A percentile compares a stretch with the other conserved stretches of the same genome.
Conservation (phyloP, 2,797 vertebrate genomes). For the Streptopelia turtur region DNA sequence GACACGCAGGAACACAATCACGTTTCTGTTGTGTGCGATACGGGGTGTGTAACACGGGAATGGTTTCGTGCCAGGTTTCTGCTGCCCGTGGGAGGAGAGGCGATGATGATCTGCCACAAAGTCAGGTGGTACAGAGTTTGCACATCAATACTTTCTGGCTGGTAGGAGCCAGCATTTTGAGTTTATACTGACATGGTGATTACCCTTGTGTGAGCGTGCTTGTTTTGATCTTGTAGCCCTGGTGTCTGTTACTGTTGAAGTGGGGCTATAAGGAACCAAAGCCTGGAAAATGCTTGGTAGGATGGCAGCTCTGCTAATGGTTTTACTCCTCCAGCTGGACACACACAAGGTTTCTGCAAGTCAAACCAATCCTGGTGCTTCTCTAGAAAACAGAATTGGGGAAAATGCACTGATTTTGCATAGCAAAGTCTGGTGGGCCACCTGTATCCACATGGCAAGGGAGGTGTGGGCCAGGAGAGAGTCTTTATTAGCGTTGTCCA, state of each 20-base stretch:
- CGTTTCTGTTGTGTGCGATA: background rate
- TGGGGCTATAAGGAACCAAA: background rate
- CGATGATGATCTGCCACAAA: background rate
- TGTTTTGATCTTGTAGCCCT: background rate
- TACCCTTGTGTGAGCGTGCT: background rate
- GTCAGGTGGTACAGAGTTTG: background rate
- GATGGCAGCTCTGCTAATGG: background rate
- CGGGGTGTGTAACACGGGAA: background rate
- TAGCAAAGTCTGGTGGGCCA: background rate
- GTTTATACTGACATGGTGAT: background rate
- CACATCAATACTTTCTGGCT: background rate
- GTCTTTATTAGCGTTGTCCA: background rate
- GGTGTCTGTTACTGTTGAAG: accelerated
- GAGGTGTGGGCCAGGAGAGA: background rate
- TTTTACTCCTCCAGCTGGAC: background rate
- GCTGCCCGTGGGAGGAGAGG: background rate
- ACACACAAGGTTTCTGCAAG: background rate
- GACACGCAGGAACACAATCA: accelerated
- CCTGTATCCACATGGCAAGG: background rate
- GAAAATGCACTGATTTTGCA: background rate
- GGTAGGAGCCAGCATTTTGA: background rate
- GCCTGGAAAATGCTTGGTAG: background rate
- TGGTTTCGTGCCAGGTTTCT: background rate
- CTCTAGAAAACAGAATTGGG: background rate
- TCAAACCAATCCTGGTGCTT: background rate